Base-by-base conservation (phyloP, 2,113 vertebrate species). In the Lepisosteus osseus region DNA sequence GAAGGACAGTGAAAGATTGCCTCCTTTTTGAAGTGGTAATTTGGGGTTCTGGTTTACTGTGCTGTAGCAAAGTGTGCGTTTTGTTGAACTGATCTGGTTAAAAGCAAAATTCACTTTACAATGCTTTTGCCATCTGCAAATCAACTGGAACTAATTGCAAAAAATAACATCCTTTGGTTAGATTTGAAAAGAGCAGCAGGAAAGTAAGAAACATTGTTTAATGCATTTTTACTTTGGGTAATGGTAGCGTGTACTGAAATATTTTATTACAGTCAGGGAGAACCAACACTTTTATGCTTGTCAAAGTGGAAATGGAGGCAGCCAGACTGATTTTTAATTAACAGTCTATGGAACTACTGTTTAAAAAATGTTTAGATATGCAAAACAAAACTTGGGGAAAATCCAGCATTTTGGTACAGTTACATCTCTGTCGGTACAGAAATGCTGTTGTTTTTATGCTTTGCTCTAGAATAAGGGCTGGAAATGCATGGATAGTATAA, bases 361-460 rank as follows among this genome's bases (percentile, higher is more conserved):
- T 65, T 67, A 73, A 77, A 74, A 75, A 76, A 76, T 71, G 54
- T 70, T 74, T 77, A 72, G 72, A 78, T 66, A 71, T 77, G 77
- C 51, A 73, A 61, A 70, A 64, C 56, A 76, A 59, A 42, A 45
- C 59, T 65, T 79, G 82, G 84, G 72, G 15, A 44, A 54, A 42
- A 66, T 76, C 75, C 82, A 74, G 63, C 3, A 56, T 44, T 45
- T 68, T n/a, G 59, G 43, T 68, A 61, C 66, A 61, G 61, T 63
- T 68, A 40, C 51, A 29, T 13, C 69, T 68, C 47, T 57, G 56
- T n/a, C n/a, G 71, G n/a, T 45, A 74, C 68, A 78, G 78, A 47
- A 77, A 78, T 70, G 71, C 65, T 69, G 55, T 66, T 74, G 71
- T 71, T 74, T 72, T 76, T 72, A 61, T 54, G 59, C 68, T 73